Conservation (phyloP, 2,113 vertebrate species). For the Megatriorchis doriae region DNA sequence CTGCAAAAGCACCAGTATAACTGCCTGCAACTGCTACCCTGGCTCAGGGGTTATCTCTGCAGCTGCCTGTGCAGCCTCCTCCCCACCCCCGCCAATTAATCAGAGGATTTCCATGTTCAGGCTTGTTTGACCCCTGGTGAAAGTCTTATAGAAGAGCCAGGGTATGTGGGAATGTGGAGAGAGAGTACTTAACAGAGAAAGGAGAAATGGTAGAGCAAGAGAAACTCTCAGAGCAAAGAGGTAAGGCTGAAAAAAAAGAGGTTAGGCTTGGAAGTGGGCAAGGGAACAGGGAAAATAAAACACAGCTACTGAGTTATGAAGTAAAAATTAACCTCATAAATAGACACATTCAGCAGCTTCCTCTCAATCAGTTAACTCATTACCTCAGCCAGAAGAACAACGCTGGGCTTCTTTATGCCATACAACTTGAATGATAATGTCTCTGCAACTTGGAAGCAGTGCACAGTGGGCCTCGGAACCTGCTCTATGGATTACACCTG, state of each 20-base stretch:
- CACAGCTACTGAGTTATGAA: not conserved
- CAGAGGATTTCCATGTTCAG: not conserved
- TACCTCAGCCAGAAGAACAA: not conserved
- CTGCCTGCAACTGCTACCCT: not conserved
- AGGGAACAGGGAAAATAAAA: not conserved
- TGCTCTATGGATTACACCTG: not conserved
- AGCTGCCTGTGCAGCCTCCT: not conserved
- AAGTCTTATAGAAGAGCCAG: not conserved
- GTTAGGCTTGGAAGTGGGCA: not conserved
- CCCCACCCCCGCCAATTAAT: fast-evolving
- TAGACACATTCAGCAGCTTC: not conserved
- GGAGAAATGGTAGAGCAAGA: not conserved
- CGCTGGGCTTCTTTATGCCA: not conserved
- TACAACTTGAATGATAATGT: not conserved
- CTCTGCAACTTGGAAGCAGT: not conserved
- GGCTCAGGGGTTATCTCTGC: not conserved
- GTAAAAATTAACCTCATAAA: not conserved
- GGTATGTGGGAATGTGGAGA: not conserved
- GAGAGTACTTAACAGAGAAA: not conserved
- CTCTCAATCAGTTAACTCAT: not conserved
- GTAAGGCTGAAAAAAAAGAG: not conserved
- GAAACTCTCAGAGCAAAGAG: not conserved
- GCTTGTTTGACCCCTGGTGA: not conserved
- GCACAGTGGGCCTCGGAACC: not conserved
- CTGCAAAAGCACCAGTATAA: not conserved